A percentile compares a stretch with the other conserved stretches of the same genome.
phyloP scores from a whole-genome alignment of 2,888 invertebrate genomes.

The Scelioninae gen. 2 region DNA sequence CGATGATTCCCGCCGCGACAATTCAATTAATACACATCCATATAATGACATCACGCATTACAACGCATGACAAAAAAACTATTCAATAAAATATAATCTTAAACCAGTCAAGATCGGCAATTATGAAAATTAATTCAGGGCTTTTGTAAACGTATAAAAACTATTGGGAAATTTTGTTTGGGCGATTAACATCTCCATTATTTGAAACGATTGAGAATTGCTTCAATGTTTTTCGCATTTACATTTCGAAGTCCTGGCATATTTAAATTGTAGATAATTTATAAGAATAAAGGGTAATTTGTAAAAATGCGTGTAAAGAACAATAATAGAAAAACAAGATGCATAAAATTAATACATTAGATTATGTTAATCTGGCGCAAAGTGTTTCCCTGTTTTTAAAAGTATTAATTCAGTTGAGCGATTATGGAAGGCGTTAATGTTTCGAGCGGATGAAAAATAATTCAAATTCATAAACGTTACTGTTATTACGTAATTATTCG shows the following conservation, averaged over 20 bases:
- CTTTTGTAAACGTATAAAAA: too few species aligned
- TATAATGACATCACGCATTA: conserved; percentile 7
- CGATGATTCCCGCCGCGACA: conserved; percentile 7
- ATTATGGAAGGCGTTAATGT: conserved; percentile 39
- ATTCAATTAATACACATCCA: conserved; percentile 17
- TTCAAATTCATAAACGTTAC: conserved; percentile 33
- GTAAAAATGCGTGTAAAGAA: not conserved
- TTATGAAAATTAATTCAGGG: not conserved
- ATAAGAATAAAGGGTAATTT: too few species aligned
- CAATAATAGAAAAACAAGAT: conserved; percentile 8
- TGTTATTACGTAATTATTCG: conserved; percentile 37
- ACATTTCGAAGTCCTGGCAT: not conserved
- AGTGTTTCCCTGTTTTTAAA: conserved; percentile 37
- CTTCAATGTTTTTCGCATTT: too few species aligned
- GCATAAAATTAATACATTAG: conserved; percentile 7
- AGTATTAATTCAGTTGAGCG: conserved; percentile 29
- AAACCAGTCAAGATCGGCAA: not conserved
- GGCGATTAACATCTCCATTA: too few species aligned
- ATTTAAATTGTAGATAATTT: conserved; percentile 29
- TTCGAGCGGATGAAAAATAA: conserved; percentile 24
- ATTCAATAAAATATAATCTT: too few species aligned
- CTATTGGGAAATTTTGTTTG: too few species aligned
- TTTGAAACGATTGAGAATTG: too few species aligned
- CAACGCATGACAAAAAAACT: not conserved
- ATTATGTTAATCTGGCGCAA: conserved; percentile 20